Evolutionary conservation across 2,888 invertebrate genomes (phyloP).

Genomic region (Drosophila peninsularis): DNA sequence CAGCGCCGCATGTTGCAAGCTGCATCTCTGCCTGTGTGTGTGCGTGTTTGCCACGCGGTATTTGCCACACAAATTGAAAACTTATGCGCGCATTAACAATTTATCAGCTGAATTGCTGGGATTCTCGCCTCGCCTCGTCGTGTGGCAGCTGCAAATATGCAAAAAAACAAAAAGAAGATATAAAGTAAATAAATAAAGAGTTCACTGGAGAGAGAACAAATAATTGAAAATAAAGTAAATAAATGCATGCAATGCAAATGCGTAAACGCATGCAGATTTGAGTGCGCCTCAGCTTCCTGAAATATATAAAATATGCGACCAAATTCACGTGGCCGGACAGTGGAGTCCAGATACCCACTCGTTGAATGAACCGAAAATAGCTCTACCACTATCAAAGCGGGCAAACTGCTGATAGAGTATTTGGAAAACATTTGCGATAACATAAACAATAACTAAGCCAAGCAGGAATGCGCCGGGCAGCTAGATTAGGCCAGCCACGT

Average conservation of each 20-base stretch:
- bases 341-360: background rate
- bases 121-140: constrained; percentile 49
- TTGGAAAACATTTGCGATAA: constrained; percentile 2
- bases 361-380: constrained; percentile 2
- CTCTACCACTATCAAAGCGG: background rate
- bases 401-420: background rate
- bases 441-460: constrained; percentile 3
- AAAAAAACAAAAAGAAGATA: constrained; percentile 1
- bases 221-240: constrained; percentile 54
- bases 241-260: constrained; percentile 31
- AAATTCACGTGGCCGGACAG: background rate
- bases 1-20: constrained; percentile 56
- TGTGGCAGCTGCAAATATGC: constrained; percentile 54
- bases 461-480: background rate
- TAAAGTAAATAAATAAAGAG: constrained; percentile 24
- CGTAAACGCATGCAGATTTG: constrained; percentile 4
- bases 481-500: background rate
- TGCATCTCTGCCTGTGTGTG: constrained; percentile 37
- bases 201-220: constrained; percentile 43
- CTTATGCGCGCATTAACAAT: constrained; percentile 79
- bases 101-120: constrained; percentile 72
- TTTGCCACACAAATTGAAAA: constrained; percentile 78
- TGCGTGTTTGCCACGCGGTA: constrained; percentile 49
- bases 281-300: constrained; percentile 10
- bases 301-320: background rate